phyloP scores from a whole-genome alignment of 2,888 invertebrate species.

The Yponomeuta sedellus region DNA sequence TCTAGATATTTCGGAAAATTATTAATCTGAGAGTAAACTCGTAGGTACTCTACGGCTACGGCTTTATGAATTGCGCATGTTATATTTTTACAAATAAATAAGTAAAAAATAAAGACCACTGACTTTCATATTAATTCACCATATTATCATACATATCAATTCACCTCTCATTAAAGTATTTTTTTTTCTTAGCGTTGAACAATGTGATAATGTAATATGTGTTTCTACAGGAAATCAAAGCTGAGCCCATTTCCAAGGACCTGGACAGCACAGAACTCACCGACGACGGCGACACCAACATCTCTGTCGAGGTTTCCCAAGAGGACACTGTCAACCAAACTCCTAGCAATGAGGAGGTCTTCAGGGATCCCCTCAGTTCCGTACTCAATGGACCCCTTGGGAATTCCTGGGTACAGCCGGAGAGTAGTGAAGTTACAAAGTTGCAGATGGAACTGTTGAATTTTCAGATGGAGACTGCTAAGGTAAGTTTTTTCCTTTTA shows the following conservation, averaged over 20 bases:
- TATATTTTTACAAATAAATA: no score
- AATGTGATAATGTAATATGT: not conserved
- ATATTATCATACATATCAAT: no score
- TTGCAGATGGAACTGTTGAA: conserved; percentile 54
- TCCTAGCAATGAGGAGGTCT: not conserved
- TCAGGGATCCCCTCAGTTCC: conserved; percentile 43
- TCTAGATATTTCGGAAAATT: no score
- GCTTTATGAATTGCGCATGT: no score
- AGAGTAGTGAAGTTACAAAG: conserved; percentile 46
- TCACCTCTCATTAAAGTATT: no score
- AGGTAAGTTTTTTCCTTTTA: conserved; percentile 36
- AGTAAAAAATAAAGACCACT: no score
- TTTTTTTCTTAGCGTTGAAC: no score
- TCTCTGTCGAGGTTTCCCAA: not conserved
- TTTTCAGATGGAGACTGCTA: conserved; percentile 60
- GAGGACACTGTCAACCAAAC: not conserved
- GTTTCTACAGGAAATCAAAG: not conserved
- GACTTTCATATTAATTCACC: no score
- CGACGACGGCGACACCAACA: not conserved
- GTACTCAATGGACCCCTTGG: conserved; percentile 46
- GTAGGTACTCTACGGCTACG: no score
- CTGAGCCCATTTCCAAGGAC: not conserved
- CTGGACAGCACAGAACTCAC: not conserved
- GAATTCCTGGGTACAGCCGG: conserved; percentile 26
- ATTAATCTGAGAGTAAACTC: no score